Conservation (phyloP, 1,140 invertebrate genomes). For the Drosophila sproati region DNA sequence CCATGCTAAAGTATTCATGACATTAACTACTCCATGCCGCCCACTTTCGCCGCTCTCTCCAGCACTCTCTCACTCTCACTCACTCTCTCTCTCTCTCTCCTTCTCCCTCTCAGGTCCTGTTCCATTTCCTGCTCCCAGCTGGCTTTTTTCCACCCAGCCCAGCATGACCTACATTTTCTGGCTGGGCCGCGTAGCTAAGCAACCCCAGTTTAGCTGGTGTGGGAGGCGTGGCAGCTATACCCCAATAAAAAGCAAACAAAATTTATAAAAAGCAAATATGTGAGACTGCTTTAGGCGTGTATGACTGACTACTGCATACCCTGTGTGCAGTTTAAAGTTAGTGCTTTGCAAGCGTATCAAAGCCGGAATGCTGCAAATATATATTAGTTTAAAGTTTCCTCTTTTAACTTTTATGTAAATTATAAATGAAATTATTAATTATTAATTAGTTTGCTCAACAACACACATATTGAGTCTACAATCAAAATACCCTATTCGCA, state of each 20-base stretch:
- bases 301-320: not conserved
- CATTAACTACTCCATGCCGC: constrained; percentile 1
- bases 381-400: too few species aligned
- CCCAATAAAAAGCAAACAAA: constrained; percentile 27
- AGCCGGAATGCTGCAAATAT: too few species aligned
- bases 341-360: too few species aligned
- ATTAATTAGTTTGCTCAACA: too few species aligned
- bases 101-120: constrained; percentile 17
- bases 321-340: not conserved
- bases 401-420: too few species aligned
- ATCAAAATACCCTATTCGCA: not conserved
- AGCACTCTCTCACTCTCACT: not conserved
- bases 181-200: constrained; percentile 63
- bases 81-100: not conserved
- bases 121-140: constrained; percentile 10
- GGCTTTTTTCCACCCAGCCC: constrained; percentile 32
- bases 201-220: constrained; percentile 43
- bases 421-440: too few species aligned
- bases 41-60: not conserved
- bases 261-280: not conserved
- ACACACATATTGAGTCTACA: not conserved
- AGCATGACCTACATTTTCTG: constrained; percentile 71
- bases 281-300: not conserved
- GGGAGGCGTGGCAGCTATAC: constrained; percentile 16
- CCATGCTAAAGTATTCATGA: constrained; percentile 52